Conservation (phyloP, 2,797 vertebrate genomes). For the Carapus acus region DNA sequence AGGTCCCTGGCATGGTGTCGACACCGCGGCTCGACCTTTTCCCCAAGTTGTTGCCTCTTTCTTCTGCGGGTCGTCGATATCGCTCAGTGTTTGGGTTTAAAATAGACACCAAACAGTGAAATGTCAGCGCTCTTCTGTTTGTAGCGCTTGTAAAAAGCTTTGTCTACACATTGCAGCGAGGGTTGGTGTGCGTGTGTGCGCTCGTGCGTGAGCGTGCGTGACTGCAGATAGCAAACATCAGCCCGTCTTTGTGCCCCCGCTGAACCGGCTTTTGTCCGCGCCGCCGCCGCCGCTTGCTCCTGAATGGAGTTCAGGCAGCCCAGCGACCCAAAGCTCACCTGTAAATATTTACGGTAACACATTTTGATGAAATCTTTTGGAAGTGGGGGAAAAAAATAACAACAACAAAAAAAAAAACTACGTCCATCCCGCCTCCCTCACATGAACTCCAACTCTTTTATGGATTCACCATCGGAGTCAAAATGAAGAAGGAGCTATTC, state of each 20-base stretch:
- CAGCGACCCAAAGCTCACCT: not conserved
- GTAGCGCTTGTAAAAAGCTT: not conserved
- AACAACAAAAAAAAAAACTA: too few species aligned
- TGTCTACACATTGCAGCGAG: not conserved
- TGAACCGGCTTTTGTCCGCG: not conserved
- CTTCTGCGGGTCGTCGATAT: not conserved
- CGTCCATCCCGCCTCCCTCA: too few species aligned
- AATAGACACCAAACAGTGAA: not conserved
- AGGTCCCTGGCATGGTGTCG: slow-evolving; percentile 12
- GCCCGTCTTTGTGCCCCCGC: not conserved
- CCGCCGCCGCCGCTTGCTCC: not conserved
- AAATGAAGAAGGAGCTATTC: not conserved
- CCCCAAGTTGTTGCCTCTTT: not conserved
- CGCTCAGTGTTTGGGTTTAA: slow-evolving; percentile 2
- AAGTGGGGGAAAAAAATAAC: too few species aligned
- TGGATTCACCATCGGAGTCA: not conserved
- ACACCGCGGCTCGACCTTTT: slow-evolving; percentile 25
- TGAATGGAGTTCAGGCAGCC: not conserved
- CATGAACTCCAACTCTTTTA: not conserved
- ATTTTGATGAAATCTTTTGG: not conserved
- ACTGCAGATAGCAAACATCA: not conserved
- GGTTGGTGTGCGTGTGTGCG: not conserved
- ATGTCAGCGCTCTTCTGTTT: slow-evolving; percentile 7
- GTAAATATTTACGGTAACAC: not conserved
- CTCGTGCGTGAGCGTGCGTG: not conserved